phyloP scores from a whole-genome alignment of 1,140 invertebrate genomes.

The Theocolax elegans region DNA sequence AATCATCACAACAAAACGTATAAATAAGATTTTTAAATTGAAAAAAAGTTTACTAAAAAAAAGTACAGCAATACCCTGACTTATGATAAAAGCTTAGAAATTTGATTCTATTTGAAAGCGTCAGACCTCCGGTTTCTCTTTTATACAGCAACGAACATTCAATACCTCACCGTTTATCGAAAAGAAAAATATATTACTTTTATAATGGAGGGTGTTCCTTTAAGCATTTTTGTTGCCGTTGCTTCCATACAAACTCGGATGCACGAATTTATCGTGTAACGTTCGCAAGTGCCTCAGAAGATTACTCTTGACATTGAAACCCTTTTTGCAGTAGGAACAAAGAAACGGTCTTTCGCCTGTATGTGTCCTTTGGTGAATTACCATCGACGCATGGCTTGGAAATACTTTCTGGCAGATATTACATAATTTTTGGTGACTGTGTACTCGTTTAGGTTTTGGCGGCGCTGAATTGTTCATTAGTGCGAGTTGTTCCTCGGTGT shows the following conservation, averaged over 20 bases:
- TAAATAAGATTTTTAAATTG: no score
- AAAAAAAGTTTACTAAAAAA: no score
- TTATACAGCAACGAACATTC: constrained; percentile 15
- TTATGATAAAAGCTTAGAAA: constrained; percentile 41
- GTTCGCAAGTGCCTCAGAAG: constrained; percentile 78
- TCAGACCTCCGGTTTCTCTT: constrained; percentile 24
- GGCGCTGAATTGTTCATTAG: constrained; percentile 79
- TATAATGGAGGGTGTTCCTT: neutral
- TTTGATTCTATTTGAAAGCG: constrained; percentile 43
- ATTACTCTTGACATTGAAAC: constrained; percentile 83
- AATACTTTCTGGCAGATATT: constrained; percentile 79
- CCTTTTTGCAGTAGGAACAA: constrained; percentile 80
- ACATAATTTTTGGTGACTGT: constrained; percentile 75
- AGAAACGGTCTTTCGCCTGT: constrained; percentile 79
- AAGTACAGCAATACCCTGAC: constrained; percentile 36
- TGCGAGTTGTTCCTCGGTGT: constrained; percentile 85
- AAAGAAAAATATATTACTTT: constrained; percentile 42
- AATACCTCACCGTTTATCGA: constrained; percentile 40
- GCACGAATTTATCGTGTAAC: constrained; percentile 75
- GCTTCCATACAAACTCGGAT: constrained; percentile 67
- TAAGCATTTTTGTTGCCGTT: constrained; percentile 62
- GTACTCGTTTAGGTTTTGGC: constrained; percentile 71
- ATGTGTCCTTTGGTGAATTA: constrained; percentile 78
- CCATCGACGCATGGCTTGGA: constrained; percentile 81
- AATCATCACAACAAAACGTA: no score